Conservation (phyloP, 1,140 invertebrate species). For the Trichonephila inaurata region DNA sequence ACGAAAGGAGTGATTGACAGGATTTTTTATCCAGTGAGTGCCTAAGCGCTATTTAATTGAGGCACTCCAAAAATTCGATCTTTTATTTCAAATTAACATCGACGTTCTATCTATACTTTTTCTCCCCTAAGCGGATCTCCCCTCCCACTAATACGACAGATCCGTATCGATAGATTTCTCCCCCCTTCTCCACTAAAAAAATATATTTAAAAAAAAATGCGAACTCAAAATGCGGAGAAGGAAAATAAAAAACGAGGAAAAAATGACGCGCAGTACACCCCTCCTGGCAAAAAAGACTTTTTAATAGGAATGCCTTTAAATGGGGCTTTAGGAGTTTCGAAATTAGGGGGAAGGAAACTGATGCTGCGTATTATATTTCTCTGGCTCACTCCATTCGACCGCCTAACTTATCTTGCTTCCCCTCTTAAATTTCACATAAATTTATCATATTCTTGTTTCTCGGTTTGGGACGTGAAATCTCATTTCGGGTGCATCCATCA, state of each 20-base stretch:
- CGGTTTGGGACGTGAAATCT: slow-evolving; percentile 32
- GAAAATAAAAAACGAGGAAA: slow-evolving; percentile 75
- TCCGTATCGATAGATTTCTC: slow-evolving; percentile 62
- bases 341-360: slow-evolving; percentile 61
- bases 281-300: slow-evolving; percentile 62
- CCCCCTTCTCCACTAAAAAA: slow-evolving; percentile 57
- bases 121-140: slow-evolving; percentile 16
- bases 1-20: slow-evolving; percentile 64
- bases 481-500: slow-evolving; percentile 55
- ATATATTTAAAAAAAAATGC: slow-evolving; percentile 17
- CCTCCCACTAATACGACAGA: slow-evolving; percentile 59
- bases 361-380: slow-evolving; percentile 56
- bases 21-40: slow-evolving; percentile 50
- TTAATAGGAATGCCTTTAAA: slow-evolving; percentile 76
- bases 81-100: slow-evolving; percentile 76
- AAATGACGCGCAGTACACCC: slow-evolving; percentile 58
- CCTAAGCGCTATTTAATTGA: slow-evolving; percentile 76
- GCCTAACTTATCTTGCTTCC: slow-evolving; percentile 67
- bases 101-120: slow-evolving; percentile 26
- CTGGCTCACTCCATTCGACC: slow-evolving; percentile 49
- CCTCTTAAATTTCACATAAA: slow-evolving; percentile 66
- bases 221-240: slow-evolving; percentile 41
- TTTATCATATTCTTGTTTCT: slow-evolving; percentile 73
- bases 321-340: slow-evolving; percentile 69
- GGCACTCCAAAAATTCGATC: slow-evolving; percentile 70